These are phyloP conservation scores for Florisuga fusca DNA, from an alignment of 2,797 vertebrate species.

Conservation along the genomic window DNA sequence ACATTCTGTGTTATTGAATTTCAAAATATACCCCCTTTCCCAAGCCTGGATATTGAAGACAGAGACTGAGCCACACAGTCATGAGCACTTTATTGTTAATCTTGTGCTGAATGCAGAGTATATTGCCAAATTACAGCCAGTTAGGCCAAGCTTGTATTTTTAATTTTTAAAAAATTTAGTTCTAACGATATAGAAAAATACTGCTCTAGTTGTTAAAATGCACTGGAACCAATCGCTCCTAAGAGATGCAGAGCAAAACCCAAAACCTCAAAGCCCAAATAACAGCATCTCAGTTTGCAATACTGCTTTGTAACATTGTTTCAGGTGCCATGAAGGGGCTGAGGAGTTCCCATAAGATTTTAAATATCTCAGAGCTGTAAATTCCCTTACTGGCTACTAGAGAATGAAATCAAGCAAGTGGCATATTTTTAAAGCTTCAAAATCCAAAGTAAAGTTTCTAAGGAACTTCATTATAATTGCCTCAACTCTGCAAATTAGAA, in stretches of 20 bases:
- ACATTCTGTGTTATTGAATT: not conserved
- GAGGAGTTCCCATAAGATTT: not conserved
- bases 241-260: not conserved
- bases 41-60: not conserved
- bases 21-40: not conserved
- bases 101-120: not conserved
- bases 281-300: not conserved
- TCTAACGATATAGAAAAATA: not conserved
- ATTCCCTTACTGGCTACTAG: not conserved
- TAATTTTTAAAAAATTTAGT: not conserved
- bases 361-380: not conserved
- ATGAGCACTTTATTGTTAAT: not conserved
- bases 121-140: not conserved
- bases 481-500: constrained; percentile 12
- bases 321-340: accelerated
- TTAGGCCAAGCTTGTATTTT: not conserved
- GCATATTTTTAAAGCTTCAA: not conserved
- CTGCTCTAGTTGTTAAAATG: not conserved
- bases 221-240: not conserved
- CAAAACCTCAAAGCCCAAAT: not conserved
- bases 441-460: constrained; percentile 24
- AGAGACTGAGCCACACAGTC: not conserved
- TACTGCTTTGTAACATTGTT: not conserved
- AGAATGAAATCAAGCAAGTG: not conserved
- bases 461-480: not conserved